These are phyloP conservation scores for Propithecus deckenii DNA, from an alignment of 2,797 vertebrate species.

Conservation along the genomic window DNA sequence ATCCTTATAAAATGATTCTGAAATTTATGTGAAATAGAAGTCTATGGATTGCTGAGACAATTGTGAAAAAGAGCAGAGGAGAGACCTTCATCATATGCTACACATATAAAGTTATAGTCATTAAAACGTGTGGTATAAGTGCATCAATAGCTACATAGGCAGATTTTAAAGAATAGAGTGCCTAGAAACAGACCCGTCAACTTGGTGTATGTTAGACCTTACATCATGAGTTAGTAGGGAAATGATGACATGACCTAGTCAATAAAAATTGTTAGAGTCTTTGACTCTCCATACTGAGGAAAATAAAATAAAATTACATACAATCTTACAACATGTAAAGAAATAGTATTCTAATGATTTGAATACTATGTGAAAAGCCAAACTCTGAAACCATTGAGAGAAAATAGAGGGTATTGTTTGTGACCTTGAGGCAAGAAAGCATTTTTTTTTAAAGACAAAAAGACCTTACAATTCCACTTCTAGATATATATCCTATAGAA, in stretches of 20 bases:
- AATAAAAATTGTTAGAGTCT: neutral
- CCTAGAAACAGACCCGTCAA: neutral
- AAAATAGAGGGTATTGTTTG: neutral
- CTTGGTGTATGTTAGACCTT: neutral
- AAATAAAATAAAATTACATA: neutral
- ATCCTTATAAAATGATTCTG: conserved; percentile 34
- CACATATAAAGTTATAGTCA: neutral
- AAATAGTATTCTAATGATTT: conserved; percentile 31
- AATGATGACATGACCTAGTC: neutral
- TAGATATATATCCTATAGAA: neutral
- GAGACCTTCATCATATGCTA: neutral
- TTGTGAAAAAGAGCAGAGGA: conserved; percentile 25
- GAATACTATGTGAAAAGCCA: conserved; percentile 27
- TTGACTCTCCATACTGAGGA: neutral
- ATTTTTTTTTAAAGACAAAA: conserved; percentile 5
- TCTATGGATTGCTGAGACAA: neutral
- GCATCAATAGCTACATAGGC: neutral
- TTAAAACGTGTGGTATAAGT: neutral
- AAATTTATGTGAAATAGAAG: conserved; percentile 40
- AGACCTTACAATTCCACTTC: neutral
- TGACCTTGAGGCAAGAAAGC: neutral
- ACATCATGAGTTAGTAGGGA: neutral
- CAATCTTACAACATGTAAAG: neutral
- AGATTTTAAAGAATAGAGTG: conserved; percentile 14
- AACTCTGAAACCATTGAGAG: neutral